Conservation (phyloP, 1,140 invertebrate species). For the Drosophila sp. region DNA sequence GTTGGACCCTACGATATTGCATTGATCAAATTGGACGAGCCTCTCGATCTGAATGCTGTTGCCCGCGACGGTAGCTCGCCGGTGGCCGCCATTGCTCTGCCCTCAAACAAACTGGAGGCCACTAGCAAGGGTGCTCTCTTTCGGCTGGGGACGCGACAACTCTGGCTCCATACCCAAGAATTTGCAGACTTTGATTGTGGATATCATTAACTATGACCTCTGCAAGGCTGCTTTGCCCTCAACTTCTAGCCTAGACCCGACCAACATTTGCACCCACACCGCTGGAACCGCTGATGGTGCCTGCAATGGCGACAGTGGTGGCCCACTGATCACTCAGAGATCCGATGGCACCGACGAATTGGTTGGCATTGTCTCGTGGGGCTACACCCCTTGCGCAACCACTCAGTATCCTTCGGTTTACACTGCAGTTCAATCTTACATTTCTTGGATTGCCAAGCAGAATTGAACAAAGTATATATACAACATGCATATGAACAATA, state of each 20-base stretch:
- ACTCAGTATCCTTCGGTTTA: slow-evolving; percentile 88
- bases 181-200: slow-evolving; percentile 78
- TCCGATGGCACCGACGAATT: slow-evolving; percentile 24
- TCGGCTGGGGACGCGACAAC: slow-evolving; percentile 84
- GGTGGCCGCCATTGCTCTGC: slow-evolving; percentile 84
- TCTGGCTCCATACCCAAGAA: slow-evolving; percentile 59
- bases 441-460: slow-evolving; percentile 30
- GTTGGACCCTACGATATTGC: slow-evolving; percentile 87
- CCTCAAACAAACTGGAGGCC: slow-evolving; percentile 69
- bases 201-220: slow-evolving; percentile 66
- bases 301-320: slow-evolving; percentile 87
- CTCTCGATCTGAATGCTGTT: slow-evolving; percentile 83
- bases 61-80: slow-evolving; percentile 70
- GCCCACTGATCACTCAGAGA: slow-evolving; percentile 84
- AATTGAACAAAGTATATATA: not conserved
- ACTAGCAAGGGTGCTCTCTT: slow-evolving; percentile 73
- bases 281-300: slow-evolving; percentile 84
- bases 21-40: slow-evolving; percentile 84
- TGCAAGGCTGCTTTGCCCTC: slow-evolving; percentile 50
- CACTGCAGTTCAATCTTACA: slow-evolving; percentile 77
- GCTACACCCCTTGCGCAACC: slow-evolving; percentile 87
- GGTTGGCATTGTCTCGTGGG: slow-evolving; percentile 90
- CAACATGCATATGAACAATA: not conserved
- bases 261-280: slow-evolving; percentile 86
- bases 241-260: not conserved